These are phyloP conservation scores for Hippolais icterina DNA, from an alignment of 2,113 vertebrate genomes.

Conservation along the genomic window DNA sequence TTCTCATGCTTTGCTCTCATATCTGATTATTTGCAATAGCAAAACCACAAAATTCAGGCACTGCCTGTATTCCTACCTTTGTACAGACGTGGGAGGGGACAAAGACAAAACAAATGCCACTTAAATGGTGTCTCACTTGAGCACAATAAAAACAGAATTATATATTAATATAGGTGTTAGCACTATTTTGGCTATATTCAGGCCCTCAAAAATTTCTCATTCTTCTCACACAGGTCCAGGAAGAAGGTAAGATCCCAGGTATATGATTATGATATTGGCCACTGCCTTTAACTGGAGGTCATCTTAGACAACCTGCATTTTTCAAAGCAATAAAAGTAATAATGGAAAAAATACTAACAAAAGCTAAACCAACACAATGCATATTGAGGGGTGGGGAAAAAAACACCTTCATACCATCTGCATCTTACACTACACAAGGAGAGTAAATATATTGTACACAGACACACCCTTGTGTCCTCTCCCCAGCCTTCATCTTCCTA, in stretches of 20 bases:
- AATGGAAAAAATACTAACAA: background rate
- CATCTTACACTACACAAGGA: background rate
- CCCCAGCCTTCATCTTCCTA: background rate
- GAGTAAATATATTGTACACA: background rate
- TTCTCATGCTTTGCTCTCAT: background rate
- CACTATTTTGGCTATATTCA: background rate
- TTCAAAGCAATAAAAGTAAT: background rate
- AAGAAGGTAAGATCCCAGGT: background rate
- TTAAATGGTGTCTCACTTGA: background rate
- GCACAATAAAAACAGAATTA: background rate
- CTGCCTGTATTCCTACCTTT: background rate
- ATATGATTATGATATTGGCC: background rate
- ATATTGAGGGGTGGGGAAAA: accelerated
- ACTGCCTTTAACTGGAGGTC: background rate
- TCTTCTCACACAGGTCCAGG: background rate
- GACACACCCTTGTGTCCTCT: background rate
- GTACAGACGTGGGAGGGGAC: background rate
- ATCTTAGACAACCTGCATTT: background rate
- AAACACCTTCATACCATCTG: background rate
- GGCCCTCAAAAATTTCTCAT: background rate
- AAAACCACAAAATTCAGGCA: background rate
- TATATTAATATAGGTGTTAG: background rate
- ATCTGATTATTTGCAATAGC: background rate
- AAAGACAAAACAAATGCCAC: background rate
- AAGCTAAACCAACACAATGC: background rate